Evolutionary conservation across 1,140 invertebrate species (phyloP).

Genomic region (Pteromalus puparum): DNA sequence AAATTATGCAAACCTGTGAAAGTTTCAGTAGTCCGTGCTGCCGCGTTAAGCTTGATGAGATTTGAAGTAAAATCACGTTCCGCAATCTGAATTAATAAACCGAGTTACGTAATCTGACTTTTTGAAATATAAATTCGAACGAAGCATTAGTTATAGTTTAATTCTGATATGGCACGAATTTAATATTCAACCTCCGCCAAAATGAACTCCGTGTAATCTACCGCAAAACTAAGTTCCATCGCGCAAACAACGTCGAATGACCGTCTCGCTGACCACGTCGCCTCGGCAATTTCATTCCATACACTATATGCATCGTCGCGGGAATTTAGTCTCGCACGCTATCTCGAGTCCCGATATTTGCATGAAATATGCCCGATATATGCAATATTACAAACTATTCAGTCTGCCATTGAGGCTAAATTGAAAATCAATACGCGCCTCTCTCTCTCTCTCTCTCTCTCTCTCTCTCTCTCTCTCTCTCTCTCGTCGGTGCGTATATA

Average conservation of each 20-base stretch:
- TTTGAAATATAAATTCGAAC: not conserved
- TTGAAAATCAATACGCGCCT: slow-evolving; percentile 52
- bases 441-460: not conserved
- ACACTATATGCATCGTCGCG: not conserved
- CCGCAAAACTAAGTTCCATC: not conserved
- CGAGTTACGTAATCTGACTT: not conserved
- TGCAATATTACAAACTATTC: slow-evolving; percentile 43
- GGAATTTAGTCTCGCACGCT: not conserved
- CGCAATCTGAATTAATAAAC: not conserved
- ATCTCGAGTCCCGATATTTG: not conserved
- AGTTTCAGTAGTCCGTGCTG: too few relatives aligned
- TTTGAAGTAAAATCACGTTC: not conserved
- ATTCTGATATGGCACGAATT: too few relatives aligned
- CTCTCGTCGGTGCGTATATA: not conserved
- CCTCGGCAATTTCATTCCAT: not conserved
- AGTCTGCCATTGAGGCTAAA: slow-evolving; percentile 29
- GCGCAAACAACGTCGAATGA: too few relatives aligned
- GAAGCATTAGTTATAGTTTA: too few relatives aligned
- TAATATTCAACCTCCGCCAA: too few relatives aligned
- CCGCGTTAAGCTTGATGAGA: too few relatives aligned
- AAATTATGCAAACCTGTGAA: too few relatives aligned
- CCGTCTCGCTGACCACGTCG: not conserved
- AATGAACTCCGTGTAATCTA: too few relatives aligned
- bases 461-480: slow-evolving; percentile 6
- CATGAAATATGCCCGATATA: slow-evolving; percentile 29